Base-by-base conservation (phyloP, 2,888 invertebrate genomes). In the Archaeoteleia sp. region DNA sequence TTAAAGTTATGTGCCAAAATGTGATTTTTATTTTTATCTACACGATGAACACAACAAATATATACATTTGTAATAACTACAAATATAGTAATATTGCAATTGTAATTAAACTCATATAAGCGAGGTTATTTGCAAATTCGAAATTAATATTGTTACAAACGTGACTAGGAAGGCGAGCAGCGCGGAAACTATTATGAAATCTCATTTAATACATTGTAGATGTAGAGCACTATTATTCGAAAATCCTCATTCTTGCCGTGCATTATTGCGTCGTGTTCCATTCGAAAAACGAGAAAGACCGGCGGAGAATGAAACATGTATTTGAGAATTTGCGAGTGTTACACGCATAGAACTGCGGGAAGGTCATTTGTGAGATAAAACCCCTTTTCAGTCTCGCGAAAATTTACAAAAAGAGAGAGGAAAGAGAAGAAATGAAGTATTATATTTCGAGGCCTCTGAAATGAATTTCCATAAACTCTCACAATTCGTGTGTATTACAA, bases 281-380 rank as follows among this genome's bases (percentile, higher is more conserved):
- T 49, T 54, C 58, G 37, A 57, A 55, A 49, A 62, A 58, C 49
- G 58, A 62, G 53, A 27, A 67, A 39, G 55, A 48, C 42, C 53
- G 42, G 35, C 23, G 43, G 48, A 43, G 58, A 66, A 66, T 66
- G 62, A 57, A 67, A 55, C 62, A 67, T 57, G 67, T 39, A 67
- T 66, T 66, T 14, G 54, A 20, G 66, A 43, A 46, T 20, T 23
- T n/a, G n/a, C n/a, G n/a, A n/a, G n/a, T n/a, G n/a, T n/a, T n/a
- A n/a, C 42, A 48, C 35, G 63, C 46, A 40, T 57, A 57, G 49
- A 55, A 30, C 12, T 48, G 39, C n/a, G 51, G 49, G 39, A 42
- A 45, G 60, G 67, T 60, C 67, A 67, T 67, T 67, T 61, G 67
- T 29, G 67, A 67, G 55, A 67, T 67, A 67, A 67, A 58, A 49